Evolutionary conservation across 2,888 invertebrate species (phyloP).

Genomic region (Ernsta delagoae): DNA sequence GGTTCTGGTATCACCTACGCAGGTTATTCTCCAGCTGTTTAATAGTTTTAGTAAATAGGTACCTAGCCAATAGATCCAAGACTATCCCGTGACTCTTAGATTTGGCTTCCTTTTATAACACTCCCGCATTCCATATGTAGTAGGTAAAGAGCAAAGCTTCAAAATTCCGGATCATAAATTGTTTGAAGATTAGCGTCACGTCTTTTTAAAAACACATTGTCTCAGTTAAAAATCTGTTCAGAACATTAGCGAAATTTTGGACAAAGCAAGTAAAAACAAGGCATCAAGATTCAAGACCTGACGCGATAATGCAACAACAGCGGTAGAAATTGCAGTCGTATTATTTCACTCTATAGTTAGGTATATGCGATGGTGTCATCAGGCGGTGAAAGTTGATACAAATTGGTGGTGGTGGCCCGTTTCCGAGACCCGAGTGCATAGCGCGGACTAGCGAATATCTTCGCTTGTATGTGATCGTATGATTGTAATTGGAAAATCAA

Average conservation of each 20-base stretch:
- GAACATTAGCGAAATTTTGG: not conserved
- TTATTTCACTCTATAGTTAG: conserved; percentile 24
- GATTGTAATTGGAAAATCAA: not conserved
- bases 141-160: not conserved
- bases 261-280: not conserved
- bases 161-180: too few relatives aligned
- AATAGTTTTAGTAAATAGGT: not conserved
- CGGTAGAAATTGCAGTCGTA: conserved; percentile 11
- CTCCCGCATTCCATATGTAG: not conserved
- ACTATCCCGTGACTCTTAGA: not conserved
- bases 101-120: not conserved
- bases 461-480: not conserved
- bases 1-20: too few relatives aligned
- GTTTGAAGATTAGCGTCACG: too few relatives aligned
- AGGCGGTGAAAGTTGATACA: conserved; percentile 39
- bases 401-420: conserved; percentile 29
- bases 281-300: not conserved
- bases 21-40: too few relatives aligned
- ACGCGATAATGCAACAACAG: not conserved
- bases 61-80: not conserved
- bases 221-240: not conserved
- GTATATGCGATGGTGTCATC: not conserved
- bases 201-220: not conserved
- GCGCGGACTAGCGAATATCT: not conserved
- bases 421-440: not conserved